Evolutionary conservation across 1,140 invertebrate genomes (phyloP).

Genomic region (Ceratoteleas bidentatus): DNA sequence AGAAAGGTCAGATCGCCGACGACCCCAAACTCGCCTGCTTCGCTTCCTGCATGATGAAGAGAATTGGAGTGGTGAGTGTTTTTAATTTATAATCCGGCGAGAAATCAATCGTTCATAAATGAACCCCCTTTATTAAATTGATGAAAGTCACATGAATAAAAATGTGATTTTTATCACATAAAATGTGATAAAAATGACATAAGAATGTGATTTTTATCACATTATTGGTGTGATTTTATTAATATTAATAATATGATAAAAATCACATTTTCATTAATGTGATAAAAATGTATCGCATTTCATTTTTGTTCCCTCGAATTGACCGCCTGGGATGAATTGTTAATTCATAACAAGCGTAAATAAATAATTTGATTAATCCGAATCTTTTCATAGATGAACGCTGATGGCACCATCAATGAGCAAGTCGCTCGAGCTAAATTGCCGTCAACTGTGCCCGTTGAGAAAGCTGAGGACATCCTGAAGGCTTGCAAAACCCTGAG

Average conservation of each 20-base stretch:
- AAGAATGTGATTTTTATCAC: too few relatives aligned
- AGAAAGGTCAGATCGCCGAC: constrained; percentile 37
- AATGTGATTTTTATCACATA: too few relatives aligned
- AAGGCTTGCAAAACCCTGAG: constrained; percentile 58
- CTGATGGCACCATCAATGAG: constrained; percentile 66
- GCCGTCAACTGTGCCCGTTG: constrained; percentile 43
- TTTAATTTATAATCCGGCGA: background rate
- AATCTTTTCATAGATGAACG: constrained; percentile 63
- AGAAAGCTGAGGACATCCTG: constrained; percentile 48
- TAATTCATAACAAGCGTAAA: too few relatives aligned
- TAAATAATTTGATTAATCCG: background rate
- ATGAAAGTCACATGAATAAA: too few relatives aligned
- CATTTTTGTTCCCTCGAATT: too few relatives aligned
- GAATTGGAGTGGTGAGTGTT: constrained; percentile 63
- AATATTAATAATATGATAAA: too few relatives aligned
- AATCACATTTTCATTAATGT: too few relatives aligned
- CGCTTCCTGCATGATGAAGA: constrained; percentile 60
- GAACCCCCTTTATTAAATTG: too few relatives aligned
- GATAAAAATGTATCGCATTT: too few relatives aligned
- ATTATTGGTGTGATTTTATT: too few relatives aligned
- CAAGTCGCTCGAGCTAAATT: constrained; percentile 61
- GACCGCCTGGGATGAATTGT: too few relatives aligned
- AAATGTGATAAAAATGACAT: too few relatives aligned
- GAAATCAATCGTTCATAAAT: background rate
- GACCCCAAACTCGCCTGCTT: constrained; percentile 62